Evolutionary conservation across 1,140 invertebrate species (phyloP), one percentile per base, ranked within the genome.

Genomic region (Drosophila gunungcola): DNA sequence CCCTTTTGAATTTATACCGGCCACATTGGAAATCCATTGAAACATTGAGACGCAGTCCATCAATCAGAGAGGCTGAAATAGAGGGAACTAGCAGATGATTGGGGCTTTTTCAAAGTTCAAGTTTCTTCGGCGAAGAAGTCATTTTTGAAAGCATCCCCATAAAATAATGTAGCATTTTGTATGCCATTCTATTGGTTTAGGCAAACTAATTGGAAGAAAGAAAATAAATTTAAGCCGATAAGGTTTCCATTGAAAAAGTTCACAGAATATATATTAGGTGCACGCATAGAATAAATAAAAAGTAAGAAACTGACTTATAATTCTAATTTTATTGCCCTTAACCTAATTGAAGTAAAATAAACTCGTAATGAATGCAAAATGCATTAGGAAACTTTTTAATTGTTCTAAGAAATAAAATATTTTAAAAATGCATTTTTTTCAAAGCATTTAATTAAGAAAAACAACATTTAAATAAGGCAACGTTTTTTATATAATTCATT

Each of bases 1-100:
- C 61, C 60, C 81, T 65, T 55, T 65, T 61, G 63, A 63, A 61
- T 51, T 16, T 45, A 77, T 53, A 36, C 74, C 32, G 56, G 52
- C 45, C 65, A 48, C 38, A 61, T 49, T 68, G 51, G 45, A 45
- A 51, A 58, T 72, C 51, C 67, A 73, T 58, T 58, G 69, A 69
- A 73, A 51, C 49, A 73, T 58, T 73, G 16, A 21, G 16, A 38
- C 38, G 63, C 21, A 57, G 57, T 75, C 53, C 69, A 75, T 75
- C 69, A 75, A 74, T 75, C 69, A 74, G 58, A 36, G 29, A 12
- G 32, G 9, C 64, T 38, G 11, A 42, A 51, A 27, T 46, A n/a
- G 27, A 42, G 34, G 46, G 21, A 62, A 34, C 38, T 42, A 60
- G 27, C 13, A 60, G 38, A 42, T 42, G 54, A 60, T 58, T 62